Base-by-base conservation (phyloP, 1,140 invertebrate species). In the Philotrypesis tridentata region DNA sequence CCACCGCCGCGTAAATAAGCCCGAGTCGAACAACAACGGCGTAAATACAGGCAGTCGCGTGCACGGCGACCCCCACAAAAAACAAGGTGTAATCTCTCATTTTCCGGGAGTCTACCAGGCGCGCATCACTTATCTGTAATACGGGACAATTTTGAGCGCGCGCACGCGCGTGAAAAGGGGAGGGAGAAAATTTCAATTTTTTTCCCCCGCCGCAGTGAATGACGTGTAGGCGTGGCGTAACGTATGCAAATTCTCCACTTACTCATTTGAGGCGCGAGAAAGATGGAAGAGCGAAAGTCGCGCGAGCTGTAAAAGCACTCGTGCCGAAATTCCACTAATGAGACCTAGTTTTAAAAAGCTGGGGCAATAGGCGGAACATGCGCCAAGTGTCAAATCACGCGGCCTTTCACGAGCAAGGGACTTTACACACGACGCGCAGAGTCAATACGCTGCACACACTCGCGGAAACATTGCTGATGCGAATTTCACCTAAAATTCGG, bases 251-350 rank as follows among this genome's bases (percentile, higher is more conserved):
- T 79, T 70, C 31, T 7, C 67, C 48, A 37, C 65, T 79, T 60
- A 63, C 72, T 72, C 70, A 40, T 61, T 74, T 48, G n/a, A 65
- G 61, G 68, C 31, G 68, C 1, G 68, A 40, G 68, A 0, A 2
- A n/a, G 21, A 55, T 14, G n/a, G 48, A 21, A 48, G 21, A 55
- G 48, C 21, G 48, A 48, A 48, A 21, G 43, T 48, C 43, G 14
- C 33, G 17, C n/a, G 21, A 14, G 23, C 25, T 29, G 48, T 61
- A 27, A 40, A 71, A 70, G 63, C 48, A 81, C 72, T 81, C 29
- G 72, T 60, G 61, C 31, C 72, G 37, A 81, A 81, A 76, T 76
- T 75, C 29, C n/a, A 21, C 73, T 81, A 81, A 81, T 81, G 80
- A 81, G 80, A 14, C 73, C 72, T 76, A 75, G 73, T 81, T 81